Base-by-base conservation (phyloP, 92 coral and sea anemone genomes). In the Parazoanthus darwini region DNA sequence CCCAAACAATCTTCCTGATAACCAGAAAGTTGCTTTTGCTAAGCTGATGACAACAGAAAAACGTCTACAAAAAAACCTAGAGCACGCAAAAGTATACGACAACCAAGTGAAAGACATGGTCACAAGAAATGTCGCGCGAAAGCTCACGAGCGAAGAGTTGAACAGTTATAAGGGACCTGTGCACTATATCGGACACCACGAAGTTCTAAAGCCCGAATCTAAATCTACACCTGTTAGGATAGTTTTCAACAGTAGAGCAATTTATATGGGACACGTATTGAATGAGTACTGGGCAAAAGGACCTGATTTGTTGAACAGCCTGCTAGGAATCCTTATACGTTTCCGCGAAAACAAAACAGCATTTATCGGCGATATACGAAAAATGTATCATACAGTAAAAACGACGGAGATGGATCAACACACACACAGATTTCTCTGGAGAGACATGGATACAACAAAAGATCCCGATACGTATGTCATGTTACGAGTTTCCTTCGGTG, bases 171-270 rank as follows among this genome's bases (percentile, higher is more conserved):
- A 54, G 5, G 93, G 93, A 8, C 93, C 93, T 48, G 88, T 90
- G 15, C 88, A 90, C 43, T 90, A 90, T 56, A 36, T 90, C 54
- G 37, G 82, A 39, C 93, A 90, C 43, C 90, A 90, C 58, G 90
- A 90, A 75, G 90, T 90, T n/a, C 78, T 87, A 20, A 90, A 86
- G 42, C 93, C 90, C 0, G 93, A 87, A 10, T 90, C 92, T 20
- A 66, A 77, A 51, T 92, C 94, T 8, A 92, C 94, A 18, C 94
- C 94, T 1, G 89, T 87, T 54, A 74, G 94, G 25, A 92, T 86
- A 56, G 92, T 85, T 29, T 92, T 92, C 86, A 89, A 92, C 77
- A 85, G 90, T 70, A 88, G 89, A 8, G 94, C 92, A 14, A 92
- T 79, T 39, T 91, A 46, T 70, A 37, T 73, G 85, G 91, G 91